These are phyloP conservation scores for Lithophane semibrunnea DNA, from an alignment of 2,888 invertebrate species.

Conservation along the genomic window DNA sequence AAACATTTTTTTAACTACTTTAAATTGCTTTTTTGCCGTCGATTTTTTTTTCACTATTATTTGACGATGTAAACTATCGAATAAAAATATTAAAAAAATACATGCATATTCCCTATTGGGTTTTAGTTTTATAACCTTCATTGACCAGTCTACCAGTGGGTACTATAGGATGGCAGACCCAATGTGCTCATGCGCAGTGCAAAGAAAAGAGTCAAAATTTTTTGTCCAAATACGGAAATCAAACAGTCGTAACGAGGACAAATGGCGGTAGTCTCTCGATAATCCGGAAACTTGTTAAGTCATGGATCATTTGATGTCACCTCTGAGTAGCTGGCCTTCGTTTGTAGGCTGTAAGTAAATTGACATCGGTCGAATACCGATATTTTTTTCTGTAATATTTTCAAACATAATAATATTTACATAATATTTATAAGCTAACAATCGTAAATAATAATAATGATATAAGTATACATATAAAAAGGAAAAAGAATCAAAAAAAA, in stretches of 20 bases:
- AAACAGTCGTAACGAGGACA: constrained; percentile 22
- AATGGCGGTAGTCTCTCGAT: constrained; percentile 10
- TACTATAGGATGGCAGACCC: not conserved
- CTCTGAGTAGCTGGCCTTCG: constrained; percentile 29
- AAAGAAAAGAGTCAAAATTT: not conserved
- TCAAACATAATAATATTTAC: not conserved
- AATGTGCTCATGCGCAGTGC: not conserved
- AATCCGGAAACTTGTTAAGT: constrained; percentile 25
- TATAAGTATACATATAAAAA: not conserved
- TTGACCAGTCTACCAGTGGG: too few relatives aligned
- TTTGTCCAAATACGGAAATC: constrained; percentile 21
- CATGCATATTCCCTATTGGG: too few relatives aligned
- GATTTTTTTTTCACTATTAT: too few relatives aligned
- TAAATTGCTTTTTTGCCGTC: too few relatives aligned
- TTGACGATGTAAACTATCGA: too few relatives aligned
- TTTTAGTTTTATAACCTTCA: too few relatives aligned
- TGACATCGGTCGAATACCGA: too few relatives aligned
- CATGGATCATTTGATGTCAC: constrained; percentile 24
- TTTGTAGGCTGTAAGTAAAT: not conserved
- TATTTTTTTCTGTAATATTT: not conserved
- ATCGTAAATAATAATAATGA: too few relatives aligned
- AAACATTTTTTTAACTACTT: too few relatives aligned
- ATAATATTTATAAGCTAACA: not conserved
- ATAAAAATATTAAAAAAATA: too few relatives aligned
- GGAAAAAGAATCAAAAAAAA: not conserved